Base-by-base conservation (phyloP, 2,113 vertebrate genomes). In the Dasyornis broadbenti region DNA sequence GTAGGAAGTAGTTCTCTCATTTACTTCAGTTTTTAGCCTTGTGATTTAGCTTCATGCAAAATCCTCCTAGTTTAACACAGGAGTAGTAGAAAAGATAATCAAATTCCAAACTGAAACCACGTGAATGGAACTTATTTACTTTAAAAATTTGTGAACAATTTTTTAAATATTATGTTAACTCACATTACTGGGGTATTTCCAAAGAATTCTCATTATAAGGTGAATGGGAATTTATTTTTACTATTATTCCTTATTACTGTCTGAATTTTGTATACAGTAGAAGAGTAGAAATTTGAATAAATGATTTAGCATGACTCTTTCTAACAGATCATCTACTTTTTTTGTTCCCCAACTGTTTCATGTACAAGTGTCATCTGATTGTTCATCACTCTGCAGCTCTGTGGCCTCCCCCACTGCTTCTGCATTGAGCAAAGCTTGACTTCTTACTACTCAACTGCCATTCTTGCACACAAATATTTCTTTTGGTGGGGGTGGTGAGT, bases 131-230 rank as follows among this genome's bases (percentile, higher is more conserved):
- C 27, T 53, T 65, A 77, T 73, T 85, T 44, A 44, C 4, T 60
- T 44, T 26, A 6, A 59, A 0, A 19, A 30, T 61, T 57, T 27
- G 0, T 75, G 10, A 75, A 40, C 3, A 11, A 3, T 12, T 14
- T 47, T 64, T 40, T 6, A 8, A 44, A 33, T 80, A n/a, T 35
- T n/a, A 20, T 19, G 2, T 45, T 84, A 56, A 20, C 22, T 79
- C 28, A n/a, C 13, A n/a, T 68, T 50, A 31, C 31, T 71, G 8
- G 3, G 7, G 37, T 71, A 5, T 66, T 90, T 95, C n/a, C 42
- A 70, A 88, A 83, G 4, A 53, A 57, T 72, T 69, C 12, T 56
- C 8, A 44, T 57, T 26, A 40, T 56, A 53, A 70, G 1, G 3
- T 65, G 13, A 65, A 77, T 49, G 2, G 7, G 17, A 69, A 17